Base-by-base conservation (phyloP, 2,113 vertebrate genomes). In the Salvelinus namaycush region DNA sequence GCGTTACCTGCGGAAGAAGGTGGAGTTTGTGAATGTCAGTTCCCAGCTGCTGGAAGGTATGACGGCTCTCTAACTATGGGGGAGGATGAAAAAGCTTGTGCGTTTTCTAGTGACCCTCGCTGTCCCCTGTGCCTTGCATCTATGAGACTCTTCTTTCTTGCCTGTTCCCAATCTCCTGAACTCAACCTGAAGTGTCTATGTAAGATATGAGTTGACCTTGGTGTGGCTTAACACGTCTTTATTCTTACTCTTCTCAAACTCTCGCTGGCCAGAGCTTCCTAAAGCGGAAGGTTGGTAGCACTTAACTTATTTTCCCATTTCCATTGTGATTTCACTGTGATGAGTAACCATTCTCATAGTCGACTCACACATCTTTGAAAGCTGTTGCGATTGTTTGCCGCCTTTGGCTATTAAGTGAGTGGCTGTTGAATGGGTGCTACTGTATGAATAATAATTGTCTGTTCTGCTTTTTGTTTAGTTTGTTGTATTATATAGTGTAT, bases 221-320 rank as follows among this genome's bases (percentile, higher is more conserved):
- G 73, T 88, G 76, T 89, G 84, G 49, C 89, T 91, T 91, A 97
- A 97, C 92, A 93, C 87, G 82, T 84, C 84, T 89, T 89, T 92
- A 81, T 93, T 98, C 94, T 97, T 95, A 93, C 95, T 93, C 89
- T 96, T 97, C 93, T 95, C 92, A 92, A 95, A 92, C 95, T 95
- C 94, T 96, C 95, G 95, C 89, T 96, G 96, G 96, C 93, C 96
- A 99, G 98, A 99, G 95, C 97, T 99, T 91, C 97, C 98, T 96
- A 99, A 97, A 96, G 97, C 97, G 91, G 98, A 99, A 99, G 98
- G 98, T 99, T 97, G 95, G 97, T 99, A 97, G 95, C 93, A 95
- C 93, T 94, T 94, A 81, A 87, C 92, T 94, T 92, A 91, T 88
- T 76, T 70, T 87, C 91, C 83, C 76, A 87, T 77, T 90, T 92